A percentile compares a stretch with the other conserved stretches of the same genome.
phyloP scores from a whole-genome alignment of 2,888 invertebrate species.

The Meteorus colon region DNA sequence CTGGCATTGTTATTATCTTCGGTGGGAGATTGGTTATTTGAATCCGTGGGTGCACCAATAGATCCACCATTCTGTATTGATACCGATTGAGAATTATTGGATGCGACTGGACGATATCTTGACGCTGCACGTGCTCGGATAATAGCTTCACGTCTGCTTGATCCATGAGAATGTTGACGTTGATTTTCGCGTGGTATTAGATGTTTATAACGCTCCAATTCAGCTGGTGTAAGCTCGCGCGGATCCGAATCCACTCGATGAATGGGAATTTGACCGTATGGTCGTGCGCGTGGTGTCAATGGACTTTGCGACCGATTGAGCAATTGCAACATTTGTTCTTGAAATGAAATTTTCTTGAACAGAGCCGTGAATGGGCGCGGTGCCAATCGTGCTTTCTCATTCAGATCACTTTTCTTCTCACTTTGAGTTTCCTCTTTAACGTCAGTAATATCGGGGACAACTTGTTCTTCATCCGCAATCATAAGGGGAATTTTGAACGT shows the following conservation, averaged over 20 bases:
- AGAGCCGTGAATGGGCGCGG: conserved; percentile 59
- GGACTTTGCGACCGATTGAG: conserved; percentile 62
- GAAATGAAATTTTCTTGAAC: conserved; percentile 62
- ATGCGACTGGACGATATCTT: conserved; percentile 37
- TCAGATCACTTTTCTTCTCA: conserved; percentile 48
- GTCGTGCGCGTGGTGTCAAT: conserved; percentile 56
- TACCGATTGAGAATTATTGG: conserved; percentile 30
- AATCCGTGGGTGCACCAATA: neutral
- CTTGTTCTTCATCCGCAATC: conserved; percentile 75
- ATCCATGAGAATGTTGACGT: conserved; percentile 51
- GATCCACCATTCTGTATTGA: neutral
- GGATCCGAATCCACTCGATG: conserved; percentile 77
- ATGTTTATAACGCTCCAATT: conserved; percentile 74
- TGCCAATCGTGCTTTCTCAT: conserved; percentile 44
- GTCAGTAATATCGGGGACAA: conserved; percentile 75
- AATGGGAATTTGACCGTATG: conserved; percentile 75
- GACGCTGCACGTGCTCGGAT: conserved; percentile 53
- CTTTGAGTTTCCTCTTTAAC: conserved; percentile 49
- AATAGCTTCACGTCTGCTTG: conserved; percentile 55
- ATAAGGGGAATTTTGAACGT: conserved; percentile 74
- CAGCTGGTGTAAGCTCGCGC: conserved; percentile 75
- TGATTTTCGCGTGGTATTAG: conserved; percentile 61
- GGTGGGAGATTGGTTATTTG: neutral
- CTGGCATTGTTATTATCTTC: conserved; percentile 4
- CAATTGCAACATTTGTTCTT: conserved; percentile 65